A percentile compares a stretch with the other conserved stretches of the same genome.
phyloP scores from a whole-genome alignment of 2,888 invertebrate species.

The Neocrepidodera transversa region DNA sequence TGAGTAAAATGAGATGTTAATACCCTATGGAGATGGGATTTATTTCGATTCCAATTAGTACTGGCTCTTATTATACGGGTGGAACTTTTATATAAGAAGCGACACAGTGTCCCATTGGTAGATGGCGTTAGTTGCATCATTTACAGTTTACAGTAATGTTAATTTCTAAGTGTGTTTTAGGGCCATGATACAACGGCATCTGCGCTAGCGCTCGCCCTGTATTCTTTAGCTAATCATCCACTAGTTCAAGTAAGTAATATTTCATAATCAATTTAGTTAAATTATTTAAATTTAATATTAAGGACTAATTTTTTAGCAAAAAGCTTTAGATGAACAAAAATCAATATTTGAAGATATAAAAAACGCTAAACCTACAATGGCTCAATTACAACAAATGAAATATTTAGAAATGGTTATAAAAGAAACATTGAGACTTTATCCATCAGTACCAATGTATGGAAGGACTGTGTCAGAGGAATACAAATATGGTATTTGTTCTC shows the following conservation, averaged over 20 bases:
- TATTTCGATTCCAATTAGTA: too few species aligned
- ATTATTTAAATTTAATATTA: neutral
- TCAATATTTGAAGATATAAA: slow-evolving; percentile 51
- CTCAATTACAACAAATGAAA: slow-evolving; percentile 63
- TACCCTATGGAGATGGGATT: too few species aligned
- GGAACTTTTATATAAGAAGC: too few species aligned
- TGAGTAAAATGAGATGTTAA: too few species aligned
- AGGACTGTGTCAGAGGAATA: slow-evolving; percentile 58
- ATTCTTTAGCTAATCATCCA: slow-evolving; percentile 56
- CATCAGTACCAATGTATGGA: slow-evolving; percentile 63
- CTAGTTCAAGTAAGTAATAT: slow-evolving; percentile 52
- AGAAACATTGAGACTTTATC: slow-evolving; percentile 64
- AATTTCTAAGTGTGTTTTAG: too few species aligned
- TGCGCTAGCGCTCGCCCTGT: slow-evolving; percentile 35
- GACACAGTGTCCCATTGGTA: too few species aligned
- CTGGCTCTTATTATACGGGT: too few species aligned
- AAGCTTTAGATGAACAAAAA: slow-evolving; percentile 56
- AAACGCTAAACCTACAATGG: slow-evolving; percentile 41
- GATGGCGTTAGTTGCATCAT: too few species aligned
- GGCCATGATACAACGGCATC: slow-evolving; percentile 26
- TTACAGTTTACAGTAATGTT: too few species aligned
- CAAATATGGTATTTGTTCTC: slow-evolving; percentile 25
- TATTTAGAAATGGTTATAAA: slow-evolving; percentile 65
- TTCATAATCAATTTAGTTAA: neutral
- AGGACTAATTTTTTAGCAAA: slow-evolving; percentile 58